Conservation (phyloP, 2,888 invertebrate species). For the Scaptomyza tumidula region DNA sequence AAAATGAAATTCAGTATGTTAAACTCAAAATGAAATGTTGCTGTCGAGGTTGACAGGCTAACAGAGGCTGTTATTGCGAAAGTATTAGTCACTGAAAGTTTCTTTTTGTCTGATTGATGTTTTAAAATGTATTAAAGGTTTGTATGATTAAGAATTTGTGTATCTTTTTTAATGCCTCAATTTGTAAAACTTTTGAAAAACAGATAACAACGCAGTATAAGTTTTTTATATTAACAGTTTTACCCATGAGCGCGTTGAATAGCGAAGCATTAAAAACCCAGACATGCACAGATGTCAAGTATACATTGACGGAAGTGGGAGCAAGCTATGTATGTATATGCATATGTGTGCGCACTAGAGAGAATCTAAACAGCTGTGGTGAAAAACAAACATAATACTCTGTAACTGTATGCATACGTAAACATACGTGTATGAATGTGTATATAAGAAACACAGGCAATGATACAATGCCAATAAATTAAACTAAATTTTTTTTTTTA, state of each 20-base stretch:
- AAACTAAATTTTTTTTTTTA: constrained; percentile 4
- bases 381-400: constrained; percentile 60
- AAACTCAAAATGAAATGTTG: constrained; percentile 56
- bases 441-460: constrained; percentile 1
- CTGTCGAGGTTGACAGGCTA: too few relatives aligned
- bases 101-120: not conserved
- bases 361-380: constrained; percentile 53
- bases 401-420: constrained; percentile 16
- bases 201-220: not conserved
- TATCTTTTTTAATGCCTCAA: not conserved
- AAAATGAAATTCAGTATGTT: constrained; percentile 61
- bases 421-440: not conserved
- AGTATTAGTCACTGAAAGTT: constrained; percentile 17
- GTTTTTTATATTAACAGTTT: constrained; percentile 16
- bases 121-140: not conserved
- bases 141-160: not conserved
- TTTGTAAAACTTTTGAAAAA: not conserved
- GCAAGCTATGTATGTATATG: constrained; percentile 8
- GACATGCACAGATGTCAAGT: constrained; percentile 1
- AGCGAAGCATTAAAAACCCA: constrained; percentile 17
- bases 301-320: constrained; percentile 5
- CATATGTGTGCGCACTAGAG: constrained; percentile 37
- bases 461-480: constrained; percentile 45
- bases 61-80: constrained; percentile 38
- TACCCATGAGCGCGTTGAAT: constrained; percentile 11